Percentiles rank a stretch among this genome's conserved stretches.
These are phyloP conservation scores for Lasioglossum albipes DNA, from an alignment of 1,140 invertebrate genomes.

Conservation along the genomic window DNA sequence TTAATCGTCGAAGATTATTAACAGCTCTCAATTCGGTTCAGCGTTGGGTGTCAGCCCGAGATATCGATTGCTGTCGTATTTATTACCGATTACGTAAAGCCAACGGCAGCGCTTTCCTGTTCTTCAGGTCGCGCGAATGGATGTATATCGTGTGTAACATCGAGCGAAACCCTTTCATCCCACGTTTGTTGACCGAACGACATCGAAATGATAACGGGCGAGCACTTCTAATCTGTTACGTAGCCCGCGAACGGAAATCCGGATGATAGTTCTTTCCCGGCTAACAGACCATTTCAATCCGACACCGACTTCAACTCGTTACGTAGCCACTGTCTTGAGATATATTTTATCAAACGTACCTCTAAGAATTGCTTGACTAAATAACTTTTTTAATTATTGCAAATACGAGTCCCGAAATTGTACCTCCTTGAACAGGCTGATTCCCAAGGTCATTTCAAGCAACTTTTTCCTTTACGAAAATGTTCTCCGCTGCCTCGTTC, in stretches of 20 bases:
- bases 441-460: too few relatives aligned
- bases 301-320: too few relatives aligned
- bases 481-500: too few relatives aligned
- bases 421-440: too few relatives aligned
- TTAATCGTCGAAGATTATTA: conserved; percentile 25
- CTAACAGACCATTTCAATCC: too few relatives aligned
- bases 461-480: too few relatives aligned
- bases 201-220: conserved; percentile 1
- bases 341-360: too few relatives aligned
- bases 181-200: background rate
- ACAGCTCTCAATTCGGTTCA: conserved; percentile 27
- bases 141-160: conserved; percentile 16
- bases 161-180: conserved; percentile 2
- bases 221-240: background rate
- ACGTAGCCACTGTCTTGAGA: too few relatives aligned
- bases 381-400: too few relatives aligned
- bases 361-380: too few relatives aligned
- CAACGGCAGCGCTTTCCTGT: conserved; percentile 17
- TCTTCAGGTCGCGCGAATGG: conserved; percentile 11
- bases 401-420: too few relatives aligned
- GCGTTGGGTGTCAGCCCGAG: conserved; percentile 32
- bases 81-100: conserved; percentile 58
- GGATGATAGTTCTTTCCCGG: too few relatives aligned
- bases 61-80: conserved; percentile 53
- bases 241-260: background rate